Evolutionary conservation across 2,888 invertebrate genomes (phyloP).

Genomic region (Athalia rosae): DNA sequence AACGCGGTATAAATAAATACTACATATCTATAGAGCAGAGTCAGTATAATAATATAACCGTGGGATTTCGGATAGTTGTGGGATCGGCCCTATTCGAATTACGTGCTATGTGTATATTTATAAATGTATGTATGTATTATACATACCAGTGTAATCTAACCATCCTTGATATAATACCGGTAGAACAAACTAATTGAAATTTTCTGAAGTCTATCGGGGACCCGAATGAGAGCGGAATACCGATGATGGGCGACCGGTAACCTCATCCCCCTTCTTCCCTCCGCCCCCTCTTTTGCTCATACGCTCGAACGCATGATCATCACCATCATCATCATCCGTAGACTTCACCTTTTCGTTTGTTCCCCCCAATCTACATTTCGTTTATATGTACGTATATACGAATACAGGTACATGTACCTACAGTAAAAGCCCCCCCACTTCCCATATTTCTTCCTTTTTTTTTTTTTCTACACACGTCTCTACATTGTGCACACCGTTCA

Average conservation of each 20-base stretch:
- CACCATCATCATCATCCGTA: slow-evolving; percentile 9
- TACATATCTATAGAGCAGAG: neutral
- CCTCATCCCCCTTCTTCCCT: slow-evolving; percentile 27
- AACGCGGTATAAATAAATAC: neutral
- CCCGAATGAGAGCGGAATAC: slow-evolving; percentile 43
- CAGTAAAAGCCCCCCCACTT: too few relatives aligned
- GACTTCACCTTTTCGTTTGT: slow-evolving; percentile 14
- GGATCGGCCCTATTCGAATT: slow-evolving; percentile 70
- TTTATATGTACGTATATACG: slow-evolving; percentile 6
- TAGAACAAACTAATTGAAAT: slow-evolving; percentile 42
- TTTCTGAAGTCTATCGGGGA: slow-evolving; percentile 39
- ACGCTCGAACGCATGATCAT: slow-evolving; percentile 35
- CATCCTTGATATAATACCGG: neutral
- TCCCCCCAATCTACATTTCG: slow-evolving; percentile 9
- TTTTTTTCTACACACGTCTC: too few relatives aligned
- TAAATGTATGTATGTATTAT: neutral
- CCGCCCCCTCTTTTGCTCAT: slow-evolving; percentile 41
- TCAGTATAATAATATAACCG: slow-evolving; percentile 10
- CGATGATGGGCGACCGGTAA: slow-evolving; percentile 10
- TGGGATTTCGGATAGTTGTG: slow-evolving; percentile 57
- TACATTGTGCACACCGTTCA: too few relatives aligned
- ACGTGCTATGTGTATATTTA: slow-evolving; percentile 54
- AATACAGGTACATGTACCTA: neutral
- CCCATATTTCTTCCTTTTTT: too few relatives aligned
- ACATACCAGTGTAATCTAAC: neutral